Evolutionary conservation across 2,797 vertebrate genomes (phyloP).

Genomic region (Coluber constrictor): DNA sequence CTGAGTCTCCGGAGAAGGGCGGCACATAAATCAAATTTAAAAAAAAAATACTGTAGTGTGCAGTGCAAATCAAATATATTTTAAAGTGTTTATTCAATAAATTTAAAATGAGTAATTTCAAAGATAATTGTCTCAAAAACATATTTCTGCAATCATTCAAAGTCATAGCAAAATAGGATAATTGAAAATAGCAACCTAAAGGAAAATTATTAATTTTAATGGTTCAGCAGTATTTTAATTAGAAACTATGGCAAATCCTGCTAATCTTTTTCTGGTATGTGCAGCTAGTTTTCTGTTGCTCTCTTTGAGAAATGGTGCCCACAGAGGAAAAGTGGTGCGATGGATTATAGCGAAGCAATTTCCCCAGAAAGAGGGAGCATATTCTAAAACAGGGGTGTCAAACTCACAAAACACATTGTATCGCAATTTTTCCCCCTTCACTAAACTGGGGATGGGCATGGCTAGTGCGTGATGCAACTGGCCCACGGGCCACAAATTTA

Average conservation of each 20-base stretch:
- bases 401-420: too few relatives aligned
- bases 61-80: background rate
- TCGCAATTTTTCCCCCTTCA: too few relatives aligned
- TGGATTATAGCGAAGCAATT: background rate
- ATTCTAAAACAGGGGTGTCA: too few relatives aligned
- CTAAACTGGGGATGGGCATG: too few relatives aligned
- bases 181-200: background rate
- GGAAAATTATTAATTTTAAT: background rate
- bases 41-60: background rate
- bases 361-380: too few relatives aligned
- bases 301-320: background rate
- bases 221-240: background rate
- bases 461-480: too few relatives aligned
- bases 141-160: conserved; percentile 13
- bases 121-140: background rate
- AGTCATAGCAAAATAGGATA: background rate
- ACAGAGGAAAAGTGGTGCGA: background rate
- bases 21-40: too few relatives aligned
- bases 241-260: background rate
- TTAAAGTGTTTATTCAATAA: background rate
- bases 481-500: too few relatives aligned
- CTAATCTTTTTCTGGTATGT: background rate
- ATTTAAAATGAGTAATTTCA: background rate
- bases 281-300: background rate
- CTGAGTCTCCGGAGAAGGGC: too few relatives aligned